These are phyloP conservation scores for Chanos chanos DNA, from an alignment of 2,797 vertebrate genomes.

Conservation along the genomic window DNA sequence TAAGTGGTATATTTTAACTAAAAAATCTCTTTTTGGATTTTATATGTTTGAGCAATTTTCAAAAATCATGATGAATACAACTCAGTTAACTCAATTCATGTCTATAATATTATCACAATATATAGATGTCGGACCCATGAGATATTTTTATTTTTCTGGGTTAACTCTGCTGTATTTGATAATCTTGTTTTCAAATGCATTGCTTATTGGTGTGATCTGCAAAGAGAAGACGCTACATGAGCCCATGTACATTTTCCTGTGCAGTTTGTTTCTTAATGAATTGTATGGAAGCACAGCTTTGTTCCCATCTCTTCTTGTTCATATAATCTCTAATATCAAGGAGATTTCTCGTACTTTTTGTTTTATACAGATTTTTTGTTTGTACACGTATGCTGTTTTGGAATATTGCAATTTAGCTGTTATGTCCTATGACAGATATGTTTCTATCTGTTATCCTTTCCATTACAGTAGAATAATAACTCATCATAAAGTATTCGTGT, in stretches of 20 bases:
- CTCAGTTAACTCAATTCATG: conserved; percentile 36
- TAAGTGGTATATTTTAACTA: no score
- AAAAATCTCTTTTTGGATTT: no score
- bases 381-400: conserved; percentile 29
- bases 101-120: conserved; percentile 45
- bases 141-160: conserved; percentile 37
- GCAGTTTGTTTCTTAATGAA: conserved; percentile 54
- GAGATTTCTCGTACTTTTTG: conserved; percentile 16
- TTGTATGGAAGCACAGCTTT: conserved; percentile 45
- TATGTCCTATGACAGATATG: conserved; percentile 54
- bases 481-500: fast-evolving
- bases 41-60: no score
- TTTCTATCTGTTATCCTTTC: conserved; percentile 49
- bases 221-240: conserved; percentile 49
- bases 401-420: conserved; percentile 45
- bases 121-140: conserved; percentile 30
- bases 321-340: conserved; percentile 38
- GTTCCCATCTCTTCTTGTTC: conserved; percentile 34
- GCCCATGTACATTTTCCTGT: conserved; percentile 61
- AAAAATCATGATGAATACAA: conserved; percentile 49
- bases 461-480: conserved; percentile 36
- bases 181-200: conserved; percentile 28
- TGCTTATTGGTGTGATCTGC: conserved; percentile 46
- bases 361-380: conserved; percentile 45
- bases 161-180: conserved; percentile 21